Evolutionary conservation across 2,888 invertebrate species (phyloP).

Genomic region (Epirrhoe tristata): DNA sequence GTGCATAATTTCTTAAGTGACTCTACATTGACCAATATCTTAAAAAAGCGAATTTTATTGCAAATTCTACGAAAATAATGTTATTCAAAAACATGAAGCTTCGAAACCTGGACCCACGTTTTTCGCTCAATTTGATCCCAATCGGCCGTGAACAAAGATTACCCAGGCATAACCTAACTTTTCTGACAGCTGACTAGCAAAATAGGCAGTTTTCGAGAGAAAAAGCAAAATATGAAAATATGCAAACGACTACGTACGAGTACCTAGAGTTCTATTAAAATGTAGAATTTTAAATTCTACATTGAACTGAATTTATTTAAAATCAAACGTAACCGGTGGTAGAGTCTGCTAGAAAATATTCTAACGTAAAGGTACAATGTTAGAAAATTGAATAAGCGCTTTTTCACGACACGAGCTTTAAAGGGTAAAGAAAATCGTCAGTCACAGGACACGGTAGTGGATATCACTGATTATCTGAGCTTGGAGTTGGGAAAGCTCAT

Average conservation of each 20-base stretch:
- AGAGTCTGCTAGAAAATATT: too few relatives aligned
- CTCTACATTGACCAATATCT: not conserved
- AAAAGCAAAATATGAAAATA: not conserved
- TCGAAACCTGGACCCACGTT: conserved; percentile 43
- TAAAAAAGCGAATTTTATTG: not conserved
- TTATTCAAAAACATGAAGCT: conserved; percentile 23
- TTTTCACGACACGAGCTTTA: too few relatives aligned
- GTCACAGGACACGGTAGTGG: too few relatives aligned
- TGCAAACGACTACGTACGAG: not conserved
- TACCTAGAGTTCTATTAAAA: too few relatives aligned
- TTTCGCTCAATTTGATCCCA: conserved; percentile 65
- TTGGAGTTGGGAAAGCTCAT: too few relatives aligned
- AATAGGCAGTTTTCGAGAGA: conserved; percentile 2
- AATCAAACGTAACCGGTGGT: too few relatives aligned
- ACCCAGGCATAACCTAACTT: conserved; percentile 45
- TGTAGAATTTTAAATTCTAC: too few relatives aligned
- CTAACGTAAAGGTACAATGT: too few relatives aligned
- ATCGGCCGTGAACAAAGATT: conserved; percentile 59
- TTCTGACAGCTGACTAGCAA: conserved; percentile 36
- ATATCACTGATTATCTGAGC: too few relatives aligned
- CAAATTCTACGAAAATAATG: not conserved
- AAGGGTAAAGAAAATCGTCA: too few relatives aligned
- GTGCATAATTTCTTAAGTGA: not conserved
- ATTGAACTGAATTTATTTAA: too few relatives aligned
- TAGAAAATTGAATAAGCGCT: too few relatives aligned